Evolutionary conservation across 2,113 vertebrate species (phyloP), one percentile per base, ranked within the genome.

Genomic region (Macquaria australasica): DNA sequence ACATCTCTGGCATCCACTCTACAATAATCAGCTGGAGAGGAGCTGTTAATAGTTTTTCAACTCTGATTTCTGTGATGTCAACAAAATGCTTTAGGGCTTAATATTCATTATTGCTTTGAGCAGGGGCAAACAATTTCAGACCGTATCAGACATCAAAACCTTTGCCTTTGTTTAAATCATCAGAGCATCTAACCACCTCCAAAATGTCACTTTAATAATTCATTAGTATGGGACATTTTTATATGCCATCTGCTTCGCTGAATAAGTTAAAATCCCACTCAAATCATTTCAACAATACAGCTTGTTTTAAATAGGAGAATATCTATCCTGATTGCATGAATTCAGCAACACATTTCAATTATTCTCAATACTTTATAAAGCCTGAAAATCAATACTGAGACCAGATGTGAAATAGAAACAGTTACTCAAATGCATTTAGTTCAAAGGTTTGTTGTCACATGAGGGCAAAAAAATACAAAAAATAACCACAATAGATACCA

Each of bases 171-270:
- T 69, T 86, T n/a, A 81, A 68, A 79, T 45, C 4, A 58, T 37
- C 31, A 43, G 8, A 69, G 39, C 67, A 73, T 78, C 73, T 53
- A 72, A 55, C 41, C 15, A 3, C 74, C 11, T 77, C 37, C 66
- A 64, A 73, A 76, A 18, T 39, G 59, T 12, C 9, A 59, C 56
- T 69, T 79, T 66, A 64, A 71, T 74, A 50, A 75, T 58, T 76
- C 12, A 48, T 60, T 41, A 71, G 39, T 1, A 0, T 3, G 4
- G 53, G 60, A 11, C 25, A 21, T 53, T 50, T 60, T 62, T 31
- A 70, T 68, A 64, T 3, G 23, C 21, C 18, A 63, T 64, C 73
- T 18, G 6, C 43, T 53, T 69, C 51, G 43, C 25, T 64, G 28
- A 48, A 72, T 69, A 77, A 70, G 4, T 34, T 59, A 0, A 71